Evolutionary conservation across 1,140 invertebrate genomes (phyloP), one percentile per base, ranked within the genome.

Genomic region (Fopius arisanus): DNA sequence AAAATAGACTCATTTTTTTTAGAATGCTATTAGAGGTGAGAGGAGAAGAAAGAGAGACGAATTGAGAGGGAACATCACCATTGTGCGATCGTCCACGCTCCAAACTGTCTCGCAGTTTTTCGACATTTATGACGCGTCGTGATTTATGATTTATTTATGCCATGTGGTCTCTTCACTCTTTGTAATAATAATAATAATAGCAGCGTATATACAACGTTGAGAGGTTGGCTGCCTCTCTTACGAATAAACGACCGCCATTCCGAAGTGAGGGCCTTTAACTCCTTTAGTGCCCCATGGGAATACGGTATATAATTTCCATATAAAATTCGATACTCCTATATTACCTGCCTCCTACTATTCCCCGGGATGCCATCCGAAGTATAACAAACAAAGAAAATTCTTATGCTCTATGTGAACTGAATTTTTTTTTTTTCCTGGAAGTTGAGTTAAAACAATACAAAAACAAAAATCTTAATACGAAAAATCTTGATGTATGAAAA

Each of bases 81-180:
- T 26, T 41, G 33, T 41, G 37, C 40, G 21, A 70, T 71, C 72
- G 23, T 67, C 31, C 48, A 71, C 71, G 72, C 62, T 76, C 65
- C 67, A 78, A 82, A 83, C 79, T 85, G 82, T 84, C 84, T 84
- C 78, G 79, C 79, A 79, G 76, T 76, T 82, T 82, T 81, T 81
- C 73, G 79, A 81, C 80, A 51, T 86, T 87, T 86, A 85, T 78
- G 82, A 81, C 78, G 77, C 73, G 66, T 70, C 69, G 71, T 86
- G 84, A 86, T 86, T 86, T 86, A 87, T 79, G 85, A 78, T 86
- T 87, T 87, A 86, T 87, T 86, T 86, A 85, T 86, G 83, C 83
- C 82, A 65, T 65, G 59, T 77, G 67, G 68, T 78, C 79, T 78
- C 74, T 67, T 72, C 28, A 65, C 78, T 79, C 81, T 83, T 81